A percentile compares a stretch with the other conserved stretches of the same genome.
phyloP scores from a whole-genome alignment of 2,113 vertebrate genomes.

The Nerophis ophidion region DNA sequence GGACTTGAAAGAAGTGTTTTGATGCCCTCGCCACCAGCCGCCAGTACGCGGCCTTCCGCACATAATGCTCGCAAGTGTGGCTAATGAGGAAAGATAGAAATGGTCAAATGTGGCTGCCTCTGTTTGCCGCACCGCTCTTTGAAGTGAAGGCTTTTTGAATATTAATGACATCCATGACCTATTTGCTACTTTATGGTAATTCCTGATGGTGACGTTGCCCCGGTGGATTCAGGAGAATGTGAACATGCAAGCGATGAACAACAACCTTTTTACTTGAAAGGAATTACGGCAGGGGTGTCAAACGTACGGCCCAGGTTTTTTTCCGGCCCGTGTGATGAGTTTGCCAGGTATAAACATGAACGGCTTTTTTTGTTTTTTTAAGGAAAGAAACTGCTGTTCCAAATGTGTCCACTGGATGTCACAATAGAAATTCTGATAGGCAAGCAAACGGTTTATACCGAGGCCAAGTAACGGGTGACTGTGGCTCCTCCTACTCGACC shows the following conservation, averaged over 20 bases:
- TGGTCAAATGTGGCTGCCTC: conserved; percentile 62
- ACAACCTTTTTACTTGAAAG: conserved; percentile 44
- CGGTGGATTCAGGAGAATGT: conserved; percentile 31
- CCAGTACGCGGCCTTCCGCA: conserved; percentile 43
- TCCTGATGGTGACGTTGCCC: conserved; percentile 52
- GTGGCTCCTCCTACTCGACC: no score
- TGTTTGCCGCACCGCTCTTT: conserved; percentile 54
- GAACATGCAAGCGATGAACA: conserved; percentile 34
- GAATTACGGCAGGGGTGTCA: not conserved
- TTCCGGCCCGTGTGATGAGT: no score
- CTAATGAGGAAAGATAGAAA: conserved; percentile 59
- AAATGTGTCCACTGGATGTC: no score
- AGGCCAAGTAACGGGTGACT: no score
- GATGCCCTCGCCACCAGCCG: conserved; percentile 44
- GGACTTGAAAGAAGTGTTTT: conserved; percentile 52
- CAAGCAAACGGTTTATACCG: no score
- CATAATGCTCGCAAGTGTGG: conserved; percentile 42
- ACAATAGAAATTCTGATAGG: no score
- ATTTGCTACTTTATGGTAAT: conserved; percentile 69
- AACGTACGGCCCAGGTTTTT: no score
- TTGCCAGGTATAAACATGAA: no score
- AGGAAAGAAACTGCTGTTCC: no score
- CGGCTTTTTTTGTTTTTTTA: no score
- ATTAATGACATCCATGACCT: conserved; percentile 66
- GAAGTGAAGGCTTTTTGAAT: conserved; percentile 61